phyloP scores from a whole-genome alignment of 2,888 invertebrate species.

The Trissolcus japonicus region DNA sequence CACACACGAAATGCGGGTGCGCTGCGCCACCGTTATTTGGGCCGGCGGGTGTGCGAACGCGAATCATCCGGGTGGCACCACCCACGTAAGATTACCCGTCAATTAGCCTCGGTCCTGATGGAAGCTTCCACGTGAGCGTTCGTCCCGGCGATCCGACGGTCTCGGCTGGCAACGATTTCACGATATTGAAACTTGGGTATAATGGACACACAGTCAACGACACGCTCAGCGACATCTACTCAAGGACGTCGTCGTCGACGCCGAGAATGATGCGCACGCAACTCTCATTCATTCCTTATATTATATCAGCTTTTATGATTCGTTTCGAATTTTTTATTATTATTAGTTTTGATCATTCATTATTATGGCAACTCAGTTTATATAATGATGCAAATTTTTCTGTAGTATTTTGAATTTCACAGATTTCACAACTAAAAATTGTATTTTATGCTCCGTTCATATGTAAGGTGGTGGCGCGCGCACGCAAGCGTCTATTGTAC shows the following conservation, averaged over 20 bases:
- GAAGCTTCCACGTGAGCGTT: conserved; percentile 47
- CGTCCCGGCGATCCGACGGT: conserved; percentile 34
- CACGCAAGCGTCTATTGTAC: too few relatives aligned
- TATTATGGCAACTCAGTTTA: too few relatives aligned
- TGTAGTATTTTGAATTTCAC: too few relatives aligned
- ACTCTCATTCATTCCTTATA: too few relatives aligned
- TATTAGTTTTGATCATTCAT: too few relatives aligned
- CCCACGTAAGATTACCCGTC: conserved; percentile 39
- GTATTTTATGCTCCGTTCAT: too few relatives aligned
- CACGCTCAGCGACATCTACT: conserved; percentile 38
- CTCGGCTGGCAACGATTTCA: conserved; percentile 32
- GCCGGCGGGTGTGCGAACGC: conserved; percentile 27
- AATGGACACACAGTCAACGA: conserved; percentile 48
- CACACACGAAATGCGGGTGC: conserved; percentile 34
- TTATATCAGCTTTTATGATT: too few relatives aligned
- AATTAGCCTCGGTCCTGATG: conserved; percentile 45
- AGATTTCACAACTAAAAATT: too few relatives aligned
- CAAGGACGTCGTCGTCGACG: conserved; percentile 1
- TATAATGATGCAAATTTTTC: too few relatives aligned
- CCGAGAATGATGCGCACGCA: background rate
- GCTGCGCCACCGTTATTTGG: conserved; percentile 49
- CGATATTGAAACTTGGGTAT: conserved; percentile 49
- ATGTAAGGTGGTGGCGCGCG: too few relatives aligned
- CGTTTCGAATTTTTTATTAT: too few relatives aligned
- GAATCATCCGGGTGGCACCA: conserved; percentile 6